Evolutionary conservation across 1,140 invertebrate species (phyloP).

Genomic region (Maniola jurtina): DNA sequence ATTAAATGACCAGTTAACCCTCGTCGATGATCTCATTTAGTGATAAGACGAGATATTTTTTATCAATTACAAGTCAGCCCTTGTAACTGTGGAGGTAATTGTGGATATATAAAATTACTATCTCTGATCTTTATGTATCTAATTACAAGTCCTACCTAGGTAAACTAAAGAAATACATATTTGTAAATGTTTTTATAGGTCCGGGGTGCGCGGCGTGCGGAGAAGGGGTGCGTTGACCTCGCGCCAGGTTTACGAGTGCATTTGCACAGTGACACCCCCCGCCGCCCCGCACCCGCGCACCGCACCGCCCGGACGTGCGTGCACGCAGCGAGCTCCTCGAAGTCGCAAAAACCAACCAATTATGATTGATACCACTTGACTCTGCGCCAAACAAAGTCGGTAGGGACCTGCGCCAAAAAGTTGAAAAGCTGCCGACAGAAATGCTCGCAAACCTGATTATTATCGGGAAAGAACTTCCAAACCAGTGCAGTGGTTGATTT

Average conservation of each 20-base stretch:
- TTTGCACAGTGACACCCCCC: constrained; percentile 69
- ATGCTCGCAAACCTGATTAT: constrained; percentile 9
- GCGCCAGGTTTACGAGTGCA: constrained; percentile 68
- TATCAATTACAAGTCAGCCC: no score
- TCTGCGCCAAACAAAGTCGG: constrained; percentile 23
- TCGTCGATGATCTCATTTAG: no score
- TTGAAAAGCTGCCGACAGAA: constrained; percentile 45
- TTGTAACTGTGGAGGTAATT: no score
- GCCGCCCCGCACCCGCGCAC: constrained; percentile 24
- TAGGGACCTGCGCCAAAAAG: constrained; percentile 36
- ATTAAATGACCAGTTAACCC: no score
- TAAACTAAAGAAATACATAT: constrained; percentile 34
- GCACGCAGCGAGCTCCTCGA: constrained; percentile 58
- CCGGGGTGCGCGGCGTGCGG: constrained; percentile 42
- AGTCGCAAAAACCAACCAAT: constrained; percentile 67
- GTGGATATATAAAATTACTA: no score
- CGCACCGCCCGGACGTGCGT: constrained; percentile 48
- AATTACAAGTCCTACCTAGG: no score
- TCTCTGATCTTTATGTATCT: no score
- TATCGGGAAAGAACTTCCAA: no score
- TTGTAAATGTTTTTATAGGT: constrained; percentile 55
- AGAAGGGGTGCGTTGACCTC: constrained; percentile 64
- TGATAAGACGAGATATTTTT: no score
- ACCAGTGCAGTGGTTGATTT: no score
- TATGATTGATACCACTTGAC: constrained; percentile 64